Base-by-base conservation (phyloP, 2,113 vertebrate genomes). In the Mormyrus lacerda region DNA sequence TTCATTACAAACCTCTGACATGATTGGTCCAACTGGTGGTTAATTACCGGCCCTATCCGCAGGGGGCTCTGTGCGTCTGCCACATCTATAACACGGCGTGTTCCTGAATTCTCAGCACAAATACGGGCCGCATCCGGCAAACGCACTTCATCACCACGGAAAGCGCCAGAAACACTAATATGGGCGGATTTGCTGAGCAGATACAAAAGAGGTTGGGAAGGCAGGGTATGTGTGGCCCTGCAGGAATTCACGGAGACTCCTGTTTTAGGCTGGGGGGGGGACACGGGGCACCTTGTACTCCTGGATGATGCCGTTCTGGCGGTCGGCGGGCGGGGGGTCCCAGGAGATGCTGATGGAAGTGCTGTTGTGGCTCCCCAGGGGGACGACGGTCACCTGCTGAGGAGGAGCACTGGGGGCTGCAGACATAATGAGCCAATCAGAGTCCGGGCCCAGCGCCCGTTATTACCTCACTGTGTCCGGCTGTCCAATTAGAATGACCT, bases 331-430 rank as follows among this genome's bases (percentile, higher is more conserved):
- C 85, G 98, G 98, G 17, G 98, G 98, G 91, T 99, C 98, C 98
- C 98, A 99, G 90, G 98, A 99, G 93, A 99, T 97, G 94, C 98
- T 99, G 91, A 99, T 99, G 89, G 98, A 99, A 21, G 98, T 99
- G 94, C 97, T 99, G 93, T 99, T 99, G 95, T 98, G 97, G 92
- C 92, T 99, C 91, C 98, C 98, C 87, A 99, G 97, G 0, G 96
- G 97, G 92, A 98, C 94, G 69, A 99, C 98, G 15, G 98, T 98
- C 93, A 99, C 98, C 94, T 98, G 98, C 93, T 99, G 98, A 48
- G 98, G 98, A 58, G 98, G 97, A 10, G 98, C 98, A 91, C 98
- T 99, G 89, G 98, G 98, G 92, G 98, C 98, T 99, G 92, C 91
- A 91, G 85, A 92, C 91, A 61, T 50, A 50, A 42, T 53, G 91